Percentiles rank a stretch among this genome's conserved stretches.
These are phyloP conservation scores for Watsonalla binaria DNA, from an alignment of 2,888 invertebrate genomes.

Conservation along the genomic window DNA sequence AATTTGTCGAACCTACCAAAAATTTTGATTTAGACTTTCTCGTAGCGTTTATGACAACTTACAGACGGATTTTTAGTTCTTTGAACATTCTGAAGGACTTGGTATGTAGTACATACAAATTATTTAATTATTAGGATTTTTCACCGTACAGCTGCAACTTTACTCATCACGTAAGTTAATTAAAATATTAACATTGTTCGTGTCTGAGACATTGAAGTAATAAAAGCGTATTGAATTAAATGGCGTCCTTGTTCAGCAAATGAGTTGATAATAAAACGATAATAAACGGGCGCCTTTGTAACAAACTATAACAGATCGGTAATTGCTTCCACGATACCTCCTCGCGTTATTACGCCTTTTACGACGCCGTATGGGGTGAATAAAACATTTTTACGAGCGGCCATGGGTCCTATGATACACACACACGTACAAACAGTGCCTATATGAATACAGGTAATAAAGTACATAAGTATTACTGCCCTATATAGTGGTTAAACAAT, in stretches of 20 bases:
- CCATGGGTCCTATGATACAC: slow-evolving; percentile 73
- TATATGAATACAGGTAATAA: slow-evolving; percentile 49
- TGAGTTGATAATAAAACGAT: slow-evolving; percentile 77
- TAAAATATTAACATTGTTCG: slow-evolving; percentile 21
- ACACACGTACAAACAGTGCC: slow-evolving; percentile 38
- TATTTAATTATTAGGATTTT: background rate
- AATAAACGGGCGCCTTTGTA: slow-evolving; percentile 78
- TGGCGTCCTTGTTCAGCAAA: slow-evolving; percentile 70
- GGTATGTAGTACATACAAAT: no score
- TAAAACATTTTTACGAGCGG: slow-evolving; percentile 79
- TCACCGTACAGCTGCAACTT: background rate
- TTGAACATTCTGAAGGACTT: no score
- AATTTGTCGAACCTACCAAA: slow-evolving; percentile 39
- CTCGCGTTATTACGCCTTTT: slow-evolving; percentile 78
- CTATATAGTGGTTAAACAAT: slow-evolving; percentile 14
- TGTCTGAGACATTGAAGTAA: slow-evolving; percentile 33
- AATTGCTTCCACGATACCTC: slow-evolving; percentile 78
- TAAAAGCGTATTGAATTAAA: slow-evolving; percentile 67
- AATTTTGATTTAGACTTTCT: slow-evolving; percentile 30
- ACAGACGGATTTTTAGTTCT: no score
- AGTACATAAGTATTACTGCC: slow-evolving; percentile 30
- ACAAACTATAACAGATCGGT: slow-evolving; percentile 79
- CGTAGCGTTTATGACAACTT: slow-evolving; percentile 14
- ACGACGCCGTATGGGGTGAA: slow-evolving; percentile 79
- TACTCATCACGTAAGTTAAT: slow-evolving; percentile 18